phyloP scores from a whole-genome alignment of 2,113 vertebrate genomes.

The Gymnorhina tibicen region DNA sequence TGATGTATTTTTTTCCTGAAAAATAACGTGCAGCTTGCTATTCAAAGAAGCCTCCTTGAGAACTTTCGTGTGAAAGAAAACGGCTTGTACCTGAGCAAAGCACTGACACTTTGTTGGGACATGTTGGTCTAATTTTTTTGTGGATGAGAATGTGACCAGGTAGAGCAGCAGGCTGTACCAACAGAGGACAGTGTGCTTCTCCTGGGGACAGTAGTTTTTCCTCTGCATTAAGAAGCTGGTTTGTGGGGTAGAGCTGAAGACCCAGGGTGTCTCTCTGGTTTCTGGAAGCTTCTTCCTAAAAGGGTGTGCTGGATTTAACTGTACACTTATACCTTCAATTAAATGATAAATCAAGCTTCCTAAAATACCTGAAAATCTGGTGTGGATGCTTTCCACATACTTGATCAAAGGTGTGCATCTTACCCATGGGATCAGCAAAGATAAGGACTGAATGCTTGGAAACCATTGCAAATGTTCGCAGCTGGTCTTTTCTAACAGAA shows the following conservation, averaged over 20 bases:
- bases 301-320: accelerated
- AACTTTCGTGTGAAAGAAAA: background rate
- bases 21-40: background rate
- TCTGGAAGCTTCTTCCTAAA: background rate
- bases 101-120: background rate
- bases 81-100: background rate
- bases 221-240: background rate
- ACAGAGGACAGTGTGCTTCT: background rate
- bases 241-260: background rate
- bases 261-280: background rate
- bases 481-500: background rate
- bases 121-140: background rate
- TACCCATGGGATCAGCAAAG: background rate
- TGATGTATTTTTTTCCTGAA: background rate
- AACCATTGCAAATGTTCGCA: background rate
- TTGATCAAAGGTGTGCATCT: background rate
- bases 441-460: background rate
- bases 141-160: accelerated
- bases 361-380: background rate
- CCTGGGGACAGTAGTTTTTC: background rate
- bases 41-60: background rate
- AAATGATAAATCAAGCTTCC: background rate
- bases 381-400: background rate
- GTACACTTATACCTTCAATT: background rate
- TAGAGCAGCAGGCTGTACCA: background rate